Conservation (phyloP, 2,797 vertebrate genomes). For the Poecilia picta region DNA sequence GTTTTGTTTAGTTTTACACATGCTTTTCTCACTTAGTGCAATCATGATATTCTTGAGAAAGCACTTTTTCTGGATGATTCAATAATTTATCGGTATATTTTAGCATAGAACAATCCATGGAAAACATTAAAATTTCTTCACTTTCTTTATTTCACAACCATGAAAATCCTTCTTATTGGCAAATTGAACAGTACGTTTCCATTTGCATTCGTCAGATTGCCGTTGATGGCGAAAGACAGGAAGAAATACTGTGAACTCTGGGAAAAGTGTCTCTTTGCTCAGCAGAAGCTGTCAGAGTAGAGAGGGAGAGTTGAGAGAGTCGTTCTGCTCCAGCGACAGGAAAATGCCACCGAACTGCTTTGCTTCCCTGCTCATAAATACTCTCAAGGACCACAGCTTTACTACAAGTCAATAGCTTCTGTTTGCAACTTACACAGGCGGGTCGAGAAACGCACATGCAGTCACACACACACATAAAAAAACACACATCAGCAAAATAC, state of each 20-base stretch:
- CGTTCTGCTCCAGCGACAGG: constrained; percentile 65
- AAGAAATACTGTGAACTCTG: constrained; percentile 49
- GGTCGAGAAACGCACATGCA: constrained; percentile 31
- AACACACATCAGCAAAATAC: constrained; percentile 79
- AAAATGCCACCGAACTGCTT: constrained; percentile 72
- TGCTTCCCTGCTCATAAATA: constrained; percentile 77
- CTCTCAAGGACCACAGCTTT: constrained; percentile 76
- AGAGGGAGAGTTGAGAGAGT: constrained; percentile 58
- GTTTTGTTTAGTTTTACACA: background rate
- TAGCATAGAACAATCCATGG: background rate
- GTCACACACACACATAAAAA: constrained; percentile 33
- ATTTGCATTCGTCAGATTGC: constrained; percentile 54
- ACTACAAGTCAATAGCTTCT: constrained; percentile 80
- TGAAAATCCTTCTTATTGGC: background rate
- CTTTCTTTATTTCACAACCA: background rate
- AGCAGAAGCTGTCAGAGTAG: constrained; percentile 59
- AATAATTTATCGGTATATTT: background rate
- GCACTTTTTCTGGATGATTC: background rate
- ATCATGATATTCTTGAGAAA: background rate
- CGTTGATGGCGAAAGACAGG: constrained; percentile 35
- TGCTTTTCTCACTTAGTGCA: background rate
- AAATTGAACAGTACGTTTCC: constrained; percentile 51
- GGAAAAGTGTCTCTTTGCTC: constrained; percentile 63
- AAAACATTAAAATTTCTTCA: background rate
- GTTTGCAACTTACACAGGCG: constrained; percentile 58